Conservation (phyloP, 2,888 invertebrate genomes). For the Beris morrisii region DNA sequence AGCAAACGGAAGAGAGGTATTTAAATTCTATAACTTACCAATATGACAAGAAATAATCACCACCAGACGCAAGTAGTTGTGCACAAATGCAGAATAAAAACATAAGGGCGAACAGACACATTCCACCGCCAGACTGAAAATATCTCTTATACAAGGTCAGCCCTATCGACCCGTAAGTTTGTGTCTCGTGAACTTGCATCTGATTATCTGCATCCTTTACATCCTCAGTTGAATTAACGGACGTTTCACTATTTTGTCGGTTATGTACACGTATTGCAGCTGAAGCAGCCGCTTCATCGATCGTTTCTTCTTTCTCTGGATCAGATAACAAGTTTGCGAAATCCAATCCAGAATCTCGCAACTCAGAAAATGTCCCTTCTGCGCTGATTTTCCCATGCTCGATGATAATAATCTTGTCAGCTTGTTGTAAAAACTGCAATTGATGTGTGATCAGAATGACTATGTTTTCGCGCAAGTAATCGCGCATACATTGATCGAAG, state of each 20-base stretch:
- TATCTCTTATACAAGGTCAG: conserved; percentile 66
- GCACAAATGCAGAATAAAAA: conserved; percentile 65
- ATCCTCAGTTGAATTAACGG: conserved; percentile 63
- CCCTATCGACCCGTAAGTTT: conserved; percentile 66
- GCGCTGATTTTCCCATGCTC: conserved; percentile 56
- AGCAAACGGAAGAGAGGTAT: too few relatives aligned
- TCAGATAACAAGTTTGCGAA: conserved; percentile 72
- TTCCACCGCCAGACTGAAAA: conserved; percentile 71
- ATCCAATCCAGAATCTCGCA: conserved; percentile 73
- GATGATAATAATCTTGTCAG: conserved; percentile 61
- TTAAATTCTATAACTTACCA: conserved; percentile 58
- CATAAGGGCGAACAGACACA: conserved; percentile 63
- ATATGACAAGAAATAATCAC: conserved; percentile 77
- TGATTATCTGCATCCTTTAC: conserved; percentile 51
- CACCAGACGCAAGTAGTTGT: conserved; percentile 71
- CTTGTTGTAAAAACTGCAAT: conserved; percentile 73
- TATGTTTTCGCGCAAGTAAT: conserved; percentile 65
- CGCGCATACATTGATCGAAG: conserved; percentile 66
- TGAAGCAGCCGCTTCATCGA: conserved; percentile 41
- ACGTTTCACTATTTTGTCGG: conserved; percentile 52
- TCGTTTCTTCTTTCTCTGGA: conserved; percentile 53
- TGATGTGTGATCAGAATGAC: conserved; percentile 83
- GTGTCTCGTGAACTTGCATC: conserved; percentile 60
- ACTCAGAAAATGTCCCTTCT: conserved; percentile 70
- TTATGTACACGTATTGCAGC: conserved; percentile 46